Conservation (phyloP, 2,888 invertebrate species). For the Drosophila mimetica region DNA sequence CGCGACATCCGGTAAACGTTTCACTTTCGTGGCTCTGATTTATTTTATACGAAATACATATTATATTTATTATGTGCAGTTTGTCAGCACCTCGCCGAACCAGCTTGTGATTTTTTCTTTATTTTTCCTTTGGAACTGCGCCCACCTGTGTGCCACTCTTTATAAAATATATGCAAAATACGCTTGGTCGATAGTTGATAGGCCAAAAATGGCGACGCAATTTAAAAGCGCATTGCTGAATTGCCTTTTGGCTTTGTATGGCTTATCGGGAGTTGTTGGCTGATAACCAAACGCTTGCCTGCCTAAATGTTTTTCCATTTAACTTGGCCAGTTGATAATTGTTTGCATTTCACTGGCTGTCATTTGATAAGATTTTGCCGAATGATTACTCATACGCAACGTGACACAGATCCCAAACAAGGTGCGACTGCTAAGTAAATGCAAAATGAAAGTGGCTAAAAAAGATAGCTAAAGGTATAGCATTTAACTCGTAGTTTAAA, state of each 20-base stretch:
- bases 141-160: slow-evolving; percentile 63
- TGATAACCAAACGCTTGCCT: slow-evolving; percentile 50
- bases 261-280: slow-evolving; percentile 62
- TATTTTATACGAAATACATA: slow-evolving; percentile 67
- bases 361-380: slow-evolving; percentile 43
- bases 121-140: slow-evolving; percentile 49
- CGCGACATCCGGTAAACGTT: slow-evolving; percentile 75
- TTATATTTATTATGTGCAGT: slow-evolving; percentile 76
- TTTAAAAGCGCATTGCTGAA: slow-evolving; percentile 71
- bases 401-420: slow-evolving; percentile 28
- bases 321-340: slow-evolving; percentile 56
- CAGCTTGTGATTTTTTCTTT: slow-evolving; percentile 10
- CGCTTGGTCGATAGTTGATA: slow-evolving; percentile 42
- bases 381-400: slow-evolving; percentile 40
- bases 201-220: slow-evolving; percentile 68
- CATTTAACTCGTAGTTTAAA: background rate
- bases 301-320: slow-evolving; percentile 59
- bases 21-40: slow-evolving; percentile 74
- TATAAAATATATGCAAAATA: slow-evolving; percentile 48
- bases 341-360: slow-evolving; percentile 47
- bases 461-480: background rate
- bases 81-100: slow-evolving; percentile 62
- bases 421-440: slow-evolving; percentile 4
- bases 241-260: slow-evolving; percentile 57
- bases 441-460: slow-evolving; percentile 9